A percentile compares a stretch with the other conserved stretches of the same genome.
Conservation (phyloP, 2,888 invertebrate genomes). For the Parnassius apollo region DNA sequence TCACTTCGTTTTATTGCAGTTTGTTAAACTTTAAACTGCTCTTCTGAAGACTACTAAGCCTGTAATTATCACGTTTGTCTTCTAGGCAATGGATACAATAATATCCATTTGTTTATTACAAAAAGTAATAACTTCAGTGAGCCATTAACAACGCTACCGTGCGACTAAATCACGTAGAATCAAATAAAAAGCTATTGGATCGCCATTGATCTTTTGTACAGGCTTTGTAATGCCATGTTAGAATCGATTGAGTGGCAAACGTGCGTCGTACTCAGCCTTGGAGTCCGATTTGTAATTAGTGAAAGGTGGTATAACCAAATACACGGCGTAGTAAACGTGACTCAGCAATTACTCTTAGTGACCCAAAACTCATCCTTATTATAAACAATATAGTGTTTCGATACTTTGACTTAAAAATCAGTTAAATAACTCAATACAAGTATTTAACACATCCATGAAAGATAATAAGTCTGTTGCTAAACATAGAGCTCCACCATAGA, state of each 20-base stretch:
- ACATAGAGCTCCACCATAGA: too few species aligned
- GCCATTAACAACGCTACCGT: neutral
- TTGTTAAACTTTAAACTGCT: too few species aligned
- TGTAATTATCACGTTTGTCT: too few species aligned
- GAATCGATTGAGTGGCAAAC: constrained; percentile 55
- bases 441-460: neutral
- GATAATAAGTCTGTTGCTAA: too few species aligned
- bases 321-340: constrained; percentile 56
- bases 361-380: constrained; percentile 18
- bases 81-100: too few species aligned
- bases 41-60: too few species aligned
- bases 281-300: constrained; percentile 68
- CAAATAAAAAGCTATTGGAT: constrained; percentile 13
- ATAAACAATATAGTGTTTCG: too few species aligned
- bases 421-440: neutral
- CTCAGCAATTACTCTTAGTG: constrained; percentile 54
- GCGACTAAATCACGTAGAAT: constrained; percentile 6
- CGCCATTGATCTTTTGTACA: constrained; percentile 31
- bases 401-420: neutral
- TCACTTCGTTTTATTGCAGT: too few species aligned
- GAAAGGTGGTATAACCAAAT: constrained; percentile 59
- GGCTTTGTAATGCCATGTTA: constrained; percentile 43
- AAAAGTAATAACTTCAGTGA: too few species aligned
- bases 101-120: too few species aligned
- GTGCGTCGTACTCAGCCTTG: constrained; percentile 54